Evolutionary conservation across 2,888 invertebrate genomes (phyloP), one percentile per base, ranked within the genome.

Genomic region (Euphydryas editha): DNA sequence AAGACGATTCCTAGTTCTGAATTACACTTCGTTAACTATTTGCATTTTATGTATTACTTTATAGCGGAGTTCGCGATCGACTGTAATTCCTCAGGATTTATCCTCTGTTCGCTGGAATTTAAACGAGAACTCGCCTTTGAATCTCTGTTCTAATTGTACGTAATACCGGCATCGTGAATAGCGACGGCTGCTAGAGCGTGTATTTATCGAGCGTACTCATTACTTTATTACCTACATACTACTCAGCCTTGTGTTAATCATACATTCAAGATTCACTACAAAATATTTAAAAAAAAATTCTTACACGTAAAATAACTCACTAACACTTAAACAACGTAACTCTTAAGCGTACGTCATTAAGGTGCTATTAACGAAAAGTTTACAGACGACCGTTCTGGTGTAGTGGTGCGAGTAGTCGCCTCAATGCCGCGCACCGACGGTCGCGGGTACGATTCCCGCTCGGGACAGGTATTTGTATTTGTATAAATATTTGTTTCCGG

Each of bases 11-110:
- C 83, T 80, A 80, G 82, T 82, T 83, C 69, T 57, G 68, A 64
- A 82, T 81, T 82, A 83, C 84, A 85, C 77, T 85, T 84, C 71
- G 72, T 74, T 71, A 83, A 84, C 81, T 81, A 85, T 87, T 85
- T 83, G 83, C 86, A 85, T 86, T 84, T 79, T 79, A 80, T 80
- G 76, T 76, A 73, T 72, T 64, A 67, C 67, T 70, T 68, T 72
- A 68, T 72, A 66, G 68, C 68, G 68, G 59, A 54, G 58, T 47
- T 61, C 65, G 58, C 57, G 61, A 62, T 67, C 66, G 61, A 68
- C 58, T 62, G 47, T 61, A 15, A 47, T 37, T 63, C 67, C 66
- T 66, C 54, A 44, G 61, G 61, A 55, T 39, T 55, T 20, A 20
- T 54, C 44, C 61, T 46, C 37, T 56, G 62, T 47, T 37, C 30